These are phyloP conservation scores for Spermophilus dauricus DNA, from an alignment of 2,113 vertebrate genomes.

Conservation along the genomic window DNA sequence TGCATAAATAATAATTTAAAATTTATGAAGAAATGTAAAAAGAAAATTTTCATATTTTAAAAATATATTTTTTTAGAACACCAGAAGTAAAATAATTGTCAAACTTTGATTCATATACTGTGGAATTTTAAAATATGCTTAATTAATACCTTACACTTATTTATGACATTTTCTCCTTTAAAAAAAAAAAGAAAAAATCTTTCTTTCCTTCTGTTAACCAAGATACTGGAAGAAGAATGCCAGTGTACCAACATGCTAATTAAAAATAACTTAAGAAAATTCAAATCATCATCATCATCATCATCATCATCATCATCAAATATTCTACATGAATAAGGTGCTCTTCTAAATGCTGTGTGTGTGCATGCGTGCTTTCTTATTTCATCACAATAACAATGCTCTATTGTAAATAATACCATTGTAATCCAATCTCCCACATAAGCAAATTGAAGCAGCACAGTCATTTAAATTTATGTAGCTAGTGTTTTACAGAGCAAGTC, in stretches of 20 bases:
- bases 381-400: not conserved
- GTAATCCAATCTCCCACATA: not conserved
- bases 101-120: not conserved
- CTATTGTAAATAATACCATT: not conserved
- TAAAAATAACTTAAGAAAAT: conserved; percentile 6
- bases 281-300: not conserved
- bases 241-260: not conserved
- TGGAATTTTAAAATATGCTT: not conserved
- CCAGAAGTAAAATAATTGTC: not conserved
- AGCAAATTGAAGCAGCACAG: not conserved
- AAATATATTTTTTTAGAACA: not conserved
- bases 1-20: conserved; percentile 17
- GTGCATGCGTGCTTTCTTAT: not conserved
- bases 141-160: not conserved
- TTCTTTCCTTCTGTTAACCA: not conserved
- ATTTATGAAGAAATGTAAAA: conserved; percentile 4
- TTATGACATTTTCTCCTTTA: not conserved
- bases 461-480: not conserved
- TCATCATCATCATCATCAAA: not conserved
- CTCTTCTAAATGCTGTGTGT: not conserved
- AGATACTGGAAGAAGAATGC: not conserved
- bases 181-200: not conserved
- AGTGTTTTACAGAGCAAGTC: not conserved
- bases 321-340: not conserved
- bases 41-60: not conserved